A percentile compares a stretch with the other conserved stretches of the same genome.
Conservation (phyloP, 1,140 invertebrate species). For the Pantala flavescens region DNA sequence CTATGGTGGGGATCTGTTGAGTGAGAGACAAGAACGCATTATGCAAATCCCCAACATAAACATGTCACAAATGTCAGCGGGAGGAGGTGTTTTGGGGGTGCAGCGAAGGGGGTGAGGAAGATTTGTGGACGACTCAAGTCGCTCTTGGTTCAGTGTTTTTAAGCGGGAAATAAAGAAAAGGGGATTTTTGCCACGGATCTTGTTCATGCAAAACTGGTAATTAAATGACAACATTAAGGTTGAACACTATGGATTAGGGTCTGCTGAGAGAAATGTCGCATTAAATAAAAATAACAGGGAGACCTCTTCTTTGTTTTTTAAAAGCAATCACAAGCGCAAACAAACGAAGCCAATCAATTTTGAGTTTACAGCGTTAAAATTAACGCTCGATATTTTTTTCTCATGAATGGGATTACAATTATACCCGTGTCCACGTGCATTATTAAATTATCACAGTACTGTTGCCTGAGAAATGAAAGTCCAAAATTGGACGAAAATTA, state of each 20-base stretch:
- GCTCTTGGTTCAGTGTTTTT: not conserved
- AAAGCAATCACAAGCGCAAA: too few species aligned
- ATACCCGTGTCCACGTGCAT: too few species aligned
- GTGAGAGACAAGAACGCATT: conserved; percentile 8
- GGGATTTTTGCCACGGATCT: not conserved
- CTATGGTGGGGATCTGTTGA: not conserved
- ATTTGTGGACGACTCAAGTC: conserved; percentile 1
- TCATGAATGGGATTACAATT: too few species aligned
- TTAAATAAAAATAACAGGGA: not conserved
- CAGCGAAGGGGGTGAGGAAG: not conserved
- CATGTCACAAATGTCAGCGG: conserved; percentile 4
- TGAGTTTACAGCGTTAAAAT: too few species aligned
- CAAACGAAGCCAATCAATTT: too few species aligned
- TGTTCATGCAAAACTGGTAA: conserved; percentile 6
- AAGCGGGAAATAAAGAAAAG: not conserved
- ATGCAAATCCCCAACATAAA: conserved; percentile 9
- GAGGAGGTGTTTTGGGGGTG: not conserved
- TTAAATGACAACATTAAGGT: conserved; percentile 10
- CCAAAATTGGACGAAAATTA: too few species aligned
- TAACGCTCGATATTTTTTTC: too few species aligned
- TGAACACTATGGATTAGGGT: not conserved
- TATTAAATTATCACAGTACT: too few species aligned
- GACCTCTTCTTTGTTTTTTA: too few species aligned
- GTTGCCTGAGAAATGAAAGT: too few species aligned
- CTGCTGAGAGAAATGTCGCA: not conserved